Percentiles rank a stretch among this genome's conserved stretches.
Evolutionary conservation across 2,888 invertebrate species (phyloP).

Genomic region (Lordiphosa fenestrarum): DNA sequence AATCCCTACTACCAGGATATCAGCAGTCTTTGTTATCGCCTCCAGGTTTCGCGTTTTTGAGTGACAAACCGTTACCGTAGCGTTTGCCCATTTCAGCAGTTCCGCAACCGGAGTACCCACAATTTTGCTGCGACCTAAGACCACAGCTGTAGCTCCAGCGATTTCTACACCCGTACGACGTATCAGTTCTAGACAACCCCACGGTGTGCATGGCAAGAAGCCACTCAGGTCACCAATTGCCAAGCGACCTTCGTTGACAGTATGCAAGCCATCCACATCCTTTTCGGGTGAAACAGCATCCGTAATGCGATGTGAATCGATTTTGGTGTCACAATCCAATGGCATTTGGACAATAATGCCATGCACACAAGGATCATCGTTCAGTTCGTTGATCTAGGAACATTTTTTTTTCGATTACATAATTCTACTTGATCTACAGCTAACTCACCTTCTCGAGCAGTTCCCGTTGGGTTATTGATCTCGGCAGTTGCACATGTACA

Average conservation of each 20-base stretch:
- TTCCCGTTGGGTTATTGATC: conserved; percentile 89
- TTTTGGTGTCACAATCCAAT: conserved; percentile 89
- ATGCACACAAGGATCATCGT: conserved; percentile 91
- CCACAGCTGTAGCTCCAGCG: conserved; percentile 92
- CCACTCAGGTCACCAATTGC: conserved; percentile 94
- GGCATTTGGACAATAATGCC: conserved; percentile 99
- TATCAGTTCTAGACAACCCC: conserved; percentile 91
- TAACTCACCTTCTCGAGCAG: conserved; percentile 75
- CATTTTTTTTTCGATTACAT: not conserved
- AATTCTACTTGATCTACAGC: conserved; percentile 13
- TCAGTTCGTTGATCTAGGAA: conserved; percentile 82
- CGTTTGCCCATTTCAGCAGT: conserved; percentile 96
- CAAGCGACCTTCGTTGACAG: conserved; percentile 95
- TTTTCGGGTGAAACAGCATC: conserved; percentile 93
- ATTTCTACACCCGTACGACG: conserved; percentile 89
- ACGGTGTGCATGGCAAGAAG: conserved; percentile 97
- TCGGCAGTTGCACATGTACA: conserved; percentile 89
- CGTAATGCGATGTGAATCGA: conserved; percentile 92
- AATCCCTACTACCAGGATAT: conserved; percentile 98
- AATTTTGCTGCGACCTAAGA: conserved; percentile 97
- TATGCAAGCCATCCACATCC: conserved; percentile 97
- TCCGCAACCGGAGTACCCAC: conserved; percentile 98
- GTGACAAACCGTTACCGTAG: conserved; percentile 98
- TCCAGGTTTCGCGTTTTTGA: conserved; percentile 93
- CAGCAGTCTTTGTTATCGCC: conserved; percentile 90